Evolutionary conservation across 2,113 vertebrate genomes (phyloP).

Genomic region (Gallinago media): DNA sequence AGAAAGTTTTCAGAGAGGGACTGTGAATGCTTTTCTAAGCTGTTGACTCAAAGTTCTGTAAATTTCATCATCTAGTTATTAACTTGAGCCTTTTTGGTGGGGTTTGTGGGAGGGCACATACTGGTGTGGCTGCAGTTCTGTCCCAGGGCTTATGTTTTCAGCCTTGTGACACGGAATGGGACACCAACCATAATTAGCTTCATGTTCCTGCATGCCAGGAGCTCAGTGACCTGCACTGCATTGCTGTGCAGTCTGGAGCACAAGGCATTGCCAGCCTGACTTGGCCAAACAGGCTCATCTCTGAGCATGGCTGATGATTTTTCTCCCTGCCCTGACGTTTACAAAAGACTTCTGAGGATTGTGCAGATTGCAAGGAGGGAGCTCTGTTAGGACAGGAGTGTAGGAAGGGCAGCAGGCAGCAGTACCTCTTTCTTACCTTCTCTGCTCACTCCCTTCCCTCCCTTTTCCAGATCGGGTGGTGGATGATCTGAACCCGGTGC

Average conservation of each 20-base stretch:
- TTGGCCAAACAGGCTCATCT: background rate
- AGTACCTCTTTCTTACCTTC: background rate
- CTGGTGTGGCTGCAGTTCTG: background rate
- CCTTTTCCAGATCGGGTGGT: conserved; percentile 90
- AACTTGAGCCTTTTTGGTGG: background rate
- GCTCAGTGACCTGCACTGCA: background rate
- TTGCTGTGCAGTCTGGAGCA: background rate
- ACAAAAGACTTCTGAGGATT: background rate
- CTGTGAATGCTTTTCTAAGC: background rate
- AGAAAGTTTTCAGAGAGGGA: background rate
- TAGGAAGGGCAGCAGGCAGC: background rate
- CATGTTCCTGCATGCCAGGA: background rate
- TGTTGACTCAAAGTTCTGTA: background rate
- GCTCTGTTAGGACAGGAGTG: background rate
- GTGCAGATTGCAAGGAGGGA: background rate
- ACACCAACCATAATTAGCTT: background rate
- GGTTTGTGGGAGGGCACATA: background rate
- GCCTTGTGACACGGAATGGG: background rate
- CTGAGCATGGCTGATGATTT: background rate
- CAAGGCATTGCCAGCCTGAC: background rate
- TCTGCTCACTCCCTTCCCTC: background rate
- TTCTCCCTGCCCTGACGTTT: background rate
- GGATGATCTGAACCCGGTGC: conserved; percentile 96
- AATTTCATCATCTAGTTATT: background rate
- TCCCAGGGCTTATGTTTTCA: background rate